Base-by-base conservation (phyloP, 2,888 invertebrate species). In the Vannuccia rotundouncinata region DNA sequence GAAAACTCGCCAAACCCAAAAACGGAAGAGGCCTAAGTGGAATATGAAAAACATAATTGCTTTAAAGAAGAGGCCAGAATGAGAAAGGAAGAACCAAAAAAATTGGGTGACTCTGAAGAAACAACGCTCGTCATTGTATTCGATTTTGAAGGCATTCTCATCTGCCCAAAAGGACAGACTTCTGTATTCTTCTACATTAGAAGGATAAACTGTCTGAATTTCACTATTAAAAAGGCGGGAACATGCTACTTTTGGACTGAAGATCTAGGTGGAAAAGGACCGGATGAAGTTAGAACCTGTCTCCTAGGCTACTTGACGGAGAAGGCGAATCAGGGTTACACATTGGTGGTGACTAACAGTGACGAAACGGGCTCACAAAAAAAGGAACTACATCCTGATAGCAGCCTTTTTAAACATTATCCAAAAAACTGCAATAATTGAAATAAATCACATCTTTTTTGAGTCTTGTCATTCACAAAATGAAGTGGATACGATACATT, bases 221-320 rank as follows among this genome's bases (percentile, higher is more conserved):
- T 28, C n/a, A 73, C 25, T 5, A 73, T 73, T 27, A 28, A 73
- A 73, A 73, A 28, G 2, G 25, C 2, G 22, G 10, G 73, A 73
- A 25, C 25, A 5, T 73, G 73, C n/a, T 73, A 73, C 29, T 73
- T 73, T 73, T 73, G 73, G 73, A 73, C 73, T 10, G 73, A 73
- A 73, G 73, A 73, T 28, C 73, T 10, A 73, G 73, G 73, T 73
- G 73, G 25, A 25, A 73, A 73, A 25, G 73, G 73, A 13, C 73
- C 73, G 2, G 73, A 25, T 73, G 73, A 73, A 73, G 73, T 73
- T 73, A 5, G 10, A 5, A 73, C 73, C 25, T 73, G 73, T 73
- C 73, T 73, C 29, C 10, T 27, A 25, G 27, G 22, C 10, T 73
- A 73, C 73, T 73, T 73, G 2, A 13, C 73, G 2, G 27, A 73